These are phyloP conservation scores for Cybosia mesomella DNA, from an alignment of 2,888 invertebrate species.

Conservation along the genomic window DNA sequence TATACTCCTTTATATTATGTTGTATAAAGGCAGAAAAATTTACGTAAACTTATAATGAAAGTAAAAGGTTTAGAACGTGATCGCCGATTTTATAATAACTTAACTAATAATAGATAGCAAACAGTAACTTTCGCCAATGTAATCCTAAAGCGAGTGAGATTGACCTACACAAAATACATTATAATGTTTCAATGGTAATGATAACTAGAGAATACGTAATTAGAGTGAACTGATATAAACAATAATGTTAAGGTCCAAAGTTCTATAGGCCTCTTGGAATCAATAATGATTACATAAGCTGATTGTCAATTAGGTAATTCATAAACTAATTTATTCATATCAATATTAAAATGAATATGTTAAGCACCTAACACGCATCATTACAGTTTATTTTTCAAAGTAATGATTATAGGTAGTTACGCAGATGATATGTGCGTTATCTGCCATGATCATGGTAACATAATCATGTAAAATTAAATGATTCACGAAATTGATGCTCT, in stretches of 20 bases:
- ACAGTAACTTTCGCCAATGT: neutral
- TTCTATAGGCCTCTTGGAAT: neutral
- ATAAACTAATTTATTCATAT: neutral
- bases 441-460: too few species aligned
- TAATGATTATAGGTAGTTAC: too few species aligned
- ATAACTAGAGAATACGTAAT: conserved; percentile 1
- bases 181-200: neutral
- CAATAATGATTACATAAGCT: neutral
- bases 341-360: neutral
- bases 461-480: too few species aligned
- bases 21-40: neutral
- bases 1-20: neutral
- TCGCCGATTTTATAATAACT: neutral
- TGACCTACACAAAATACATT: conserved; percentile 5
- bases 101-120: too few species aligned
- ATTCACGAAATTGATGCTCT: too few species aligned
- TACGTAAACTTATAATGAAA: too few species aligned
- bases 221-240: neutral
- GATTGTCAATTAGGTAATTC: neutral
- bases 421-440: too few species aligned
- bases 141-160: neutral
- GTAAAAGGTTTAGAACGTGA: neutral
- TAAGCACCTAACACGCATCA: neutral
- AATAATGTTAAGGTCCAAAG: too few species aligned
- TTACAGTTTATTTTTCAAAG: too few species aligned